Evolutionary conservation across 1,140 invertebrate species (phyloP), one percentile per base, ranked within the genome.

Genomic region (Caenorhabditis brenneri): DNA sequence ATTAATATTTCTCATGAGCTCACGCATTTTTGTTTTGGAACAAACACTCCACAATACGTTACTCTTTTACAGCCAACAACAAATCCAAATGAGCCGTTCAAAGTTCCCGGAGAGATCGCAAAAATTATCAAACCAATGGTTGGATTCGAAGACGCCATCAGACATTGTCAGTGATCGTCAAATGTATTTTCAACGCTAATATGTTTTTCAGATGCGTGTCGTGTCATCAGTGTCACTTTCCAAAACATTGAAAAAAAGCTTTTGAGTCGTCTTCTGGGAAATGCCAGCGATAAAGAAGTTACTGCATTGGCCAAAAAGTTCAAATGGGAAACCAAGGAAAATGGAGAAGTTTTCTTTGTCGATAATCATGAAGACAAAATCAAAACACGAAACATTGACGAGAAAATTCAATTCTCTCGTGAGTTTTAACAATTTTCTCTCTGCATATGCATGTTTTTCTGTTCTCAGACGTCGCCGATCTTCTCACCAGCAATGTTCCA

Each of bases 81-180:
- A 2, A 84, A 83, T 24, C 83, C 88, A 22, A 91, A 84, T 15
- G 91, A 91, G 39, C 88, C 86, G 36, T 90, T 88, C 82, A 89
- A 89, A 33, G 87, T 88, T n/a, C 89, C 89, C n/a, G 87, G 84
- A 19, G 89, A 90, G 19, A 86, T 88, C n/a, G 88, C 87, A 22
- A 86, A 87, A 22, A 84, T 91, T 49, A 88, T 92, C 22, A 87
- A 90, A 84, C 90, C 88, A 31, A 91, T 98, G 83, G 93, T 93
- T 86, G 96, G 96, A 33, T 99, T 99, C 92, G 95, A 95, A 87
- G 97, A 99, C 92, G 97, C 96, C 0, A 96, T 99, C 84, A 93
- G 97, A 65, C 97, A 98, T 91, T 99, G 92, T 93, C 91, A 90
- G 92, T 27, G 2, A 19, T 9, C 1, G 60, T 22, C 19, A 58